Base-by-base conservation (phyloP, 2,797 vertebrate genomes). In the Astyanax mexicanus region DNA sequence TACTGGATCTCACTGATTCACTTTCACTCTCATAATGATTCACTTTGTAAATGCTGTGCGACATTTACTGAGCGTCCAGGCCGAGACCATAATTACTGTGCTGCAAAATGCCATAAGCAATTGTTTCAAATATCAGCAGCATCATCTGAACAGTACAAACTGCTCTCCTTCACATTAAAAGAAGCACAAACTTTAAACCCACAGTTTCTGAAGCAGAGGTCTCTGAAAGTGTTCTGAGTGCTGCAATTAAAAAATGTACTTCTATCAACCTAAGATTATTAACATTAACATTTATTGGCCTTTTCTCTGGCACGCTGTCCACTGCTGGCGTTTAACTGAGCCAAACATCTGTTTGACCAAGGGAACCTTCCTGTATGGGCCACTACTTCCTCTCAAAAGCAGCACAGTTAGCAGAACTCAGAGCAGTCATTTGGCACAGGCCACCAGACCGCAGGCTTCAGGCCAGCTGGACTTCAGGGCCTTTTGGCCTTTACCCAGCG, bases 361-460 rank as follows among this genome's bases (percentile, higher is more conserved):
- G 9, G 60, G 61, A 23, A 58, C 15, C n/a, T 47, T 23, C 19
- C 12, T 52, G 44, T 52, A 21, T 37, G 17, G 15, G 47, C 35
- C 6, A 49, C 17, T 58, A 65, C 19, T 82, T 69, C 69, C 54
- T 72, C 37, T 65, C 71, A 19, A 61, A n/a, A 68, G 66, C n/a
- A 21, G 68, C 61, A 44, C 65, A 27, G 38, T 19, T 13, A 23
- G 35, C 74, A 60, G 47, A 58, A 49, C 60, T 19, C 64, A n/a
- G 32, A 55, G 37, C 76, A n/a, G 61, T 21, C 21, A 64, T 25
- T 32, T 84, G 72, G 81, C 79, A 71, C 65, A 69, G 38, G 42
- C 42, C 11, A 6, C 42, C 40, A 65, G 40, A 65, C 62, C 8
- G 12, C 62, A 45, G 42, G 40, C 62, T 44, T 40, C 21, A 70